phyloP scores from a whole-genome alignment of 2,113 vertebrate species.

The Pontoporia blainvillei region DNA sequence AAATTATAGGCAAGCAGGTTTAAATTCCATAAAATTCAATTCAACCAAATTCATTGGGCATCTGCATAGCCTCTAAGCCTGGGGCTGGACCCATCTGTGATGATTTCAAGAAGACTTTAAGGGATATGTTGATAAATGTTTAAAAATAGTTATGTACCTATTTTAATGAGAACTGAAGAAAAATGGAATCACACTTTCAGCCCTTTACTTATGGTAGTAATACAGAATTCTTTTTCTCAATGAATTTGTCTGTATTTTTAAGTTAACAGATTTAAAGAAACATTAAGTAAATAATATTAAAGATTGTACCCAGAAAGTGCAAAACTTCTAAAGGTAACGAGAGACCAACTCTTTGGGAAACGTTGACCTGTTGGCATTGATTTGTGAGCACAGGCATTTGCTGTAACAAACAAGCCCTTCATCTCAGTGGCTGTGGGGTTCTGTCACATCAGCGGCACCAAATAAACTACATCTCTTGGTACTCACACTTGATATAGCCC shows the following conservation, averaged over 20 bases:
- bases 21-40: neutral
- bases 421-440: fast-evolving
- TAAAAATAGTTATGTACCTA: neutral
- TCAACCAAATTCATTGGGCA: neutral
- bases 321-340: neutral
- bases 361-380: neutral
- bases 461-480: neutral
- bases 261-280: neutral
- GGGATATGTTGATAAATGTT: neutral
- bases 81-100: too few species aligned
- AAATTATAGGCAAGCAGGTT: neutral
- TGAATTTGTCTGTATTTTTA: neutral
- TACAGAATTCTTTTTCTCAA: neutral
- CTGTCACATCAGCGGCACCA: too few species aligned
- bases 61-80: neutral
- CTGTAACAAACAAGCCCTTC: neutral
- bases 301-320: neutral
- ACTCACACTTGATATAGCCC: neutral
- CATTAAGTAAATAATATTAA: neutral
- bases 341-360: neutral
- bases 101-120: neutral
- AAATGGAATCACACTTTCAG: neutral
- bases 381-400: neutral
- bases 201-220: neutral
- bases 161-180: neutral